Base-by-base conservation (phyloP, 2,888 invertebrate species). In the Brachylomia viminalis region DNA sequence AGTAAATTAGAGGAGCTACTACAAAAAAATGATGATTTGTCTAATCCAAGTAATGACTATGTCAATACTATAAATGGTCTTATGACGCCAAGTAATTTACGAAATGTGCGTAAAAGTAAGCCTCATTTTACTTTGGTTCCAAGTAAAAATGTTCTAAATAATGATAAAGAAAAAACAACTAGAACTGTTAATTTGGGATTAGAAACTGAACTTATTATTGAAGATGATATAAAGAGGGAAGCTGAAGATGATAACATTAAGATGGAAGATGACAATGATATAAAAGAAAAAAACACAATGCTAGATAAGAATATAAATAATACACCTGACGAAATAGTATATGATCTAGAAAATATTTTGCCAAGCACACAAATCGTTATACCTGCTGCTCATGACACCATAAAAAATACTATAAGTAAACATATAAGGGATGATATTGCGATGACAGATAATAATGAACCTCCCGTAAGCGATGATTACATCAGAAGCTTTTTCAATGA, bases 171-270 rank as follows among this genome's bases (percentile, higher is more conserved):
- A 65, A 75, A 75, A 7, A 42, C 5, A 61, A 20, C 15, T 62
- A 42, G n/a, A 64, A 2, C 23, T n/a, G 49, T 10, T 58, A 27
- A 52, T 47, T 58, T 83, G 13, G 79, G 54, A 54, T 79, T 83
- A 67, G 13, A 79, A 70, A 79, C 62, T 70, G 79, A 82, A 74
- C 38, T 79, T 58, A 79, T 79, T 47, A 69, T 78, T 54, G 42
- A 77, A 38, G 54, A 66, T 38, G 45, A 70, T 33, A 27, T 52
- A 54, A 70, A 70, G 20, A 33, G 0, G 0, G 81, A 82, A 70
- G 11, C 5, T 49, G 56, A 69, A 45, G 33, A 56, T 61, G 64
- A 58, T 20, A 2, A 61, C 23, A 42, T 59, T 15, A 30, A 52
- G 15, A 38, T 42, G 7, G 47, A 64, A 45, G 42, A 15, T 38